Base-by-base conservation (phyloP, 2,797 vertebrate species). In the Allobates femoralis region DNA sequence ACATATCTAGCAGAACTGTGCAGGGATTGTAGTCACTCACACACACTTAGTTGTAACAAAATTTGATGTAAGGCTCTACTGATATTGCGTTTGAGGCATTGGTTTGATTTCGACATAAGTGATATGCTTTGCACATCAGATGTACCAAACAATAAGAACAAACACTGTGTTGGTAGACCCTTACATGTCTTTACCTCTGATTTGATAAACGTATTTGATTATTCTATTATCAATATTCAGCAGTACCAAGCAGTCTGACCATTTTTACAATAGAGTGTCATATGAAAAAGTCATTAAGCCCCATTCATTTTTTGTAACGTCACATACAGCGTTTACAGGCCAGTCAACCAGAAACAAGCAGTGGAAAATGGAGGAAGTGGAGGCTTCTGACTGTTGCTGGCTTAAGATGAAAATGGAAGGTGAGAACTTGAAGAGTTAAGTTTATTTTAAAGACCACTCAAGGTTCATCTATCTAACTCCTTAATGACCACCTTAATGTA, bases 371-470 rank as follows among this genome's bases (percentile, higher is more conserved):
- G 81, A 83, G 37, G 81, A 83, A 50, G 67, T 73, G 37, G 81
- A 34, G 81, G 81, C 81, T 83, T 83, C 69, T 75, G 81, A 83
- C 81, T 75, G 81, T 83, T 56, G 69, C 15, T 75, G 81, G 81
- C 81, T 83, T 73, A 83, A 83, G 81, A 74, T 83, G 69, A 83
- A 83, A 83, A 83, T 74, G 81, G 67, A 83, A 83, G 81, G 81
- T 83, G 81, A 83, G 81, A 83, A 73, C 53, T 37, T 19, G 71
- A 69, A 74, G 53, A 73, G 41, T 74, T 74, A 62, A 6, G 21
- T 75, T 58, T 83, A 46, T 56, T 83, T 75, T 60, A 71, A 75
- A 55, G 80, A 26, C 5, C 15, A 30, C 66, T 69, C 21, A 81
- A 37, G 67, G 32, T 56, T 73, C 34, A 26, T 89, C 4, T 23